Evolutionary conservation across 1,140 invertebrate genomes (phyloP).

Genomic region (Contarinia nasturtii): DNA sequence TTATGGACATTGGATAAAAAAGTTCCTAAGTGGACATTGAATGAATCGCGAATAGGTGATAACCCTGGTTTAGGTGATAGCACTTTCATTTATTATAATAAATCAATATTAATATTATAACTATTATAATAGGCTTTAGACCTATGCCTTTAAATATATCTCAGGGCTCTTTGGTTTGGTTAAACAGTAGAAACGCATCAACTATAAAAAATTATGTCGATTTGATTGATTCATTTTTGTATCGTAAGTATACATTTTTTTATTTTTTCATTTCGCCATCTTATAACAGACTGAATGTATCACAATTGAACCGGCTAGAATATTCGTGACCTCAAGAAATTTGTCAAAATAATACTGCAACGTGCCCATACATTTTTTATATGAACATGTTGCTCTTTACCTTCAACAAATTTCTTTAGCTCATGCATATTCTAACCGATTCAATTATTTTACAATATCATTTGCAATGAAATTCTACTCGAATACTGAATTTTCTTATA

Average conservation of each 20-base stretch:
- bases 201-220: slow-evolving; percentile 41
- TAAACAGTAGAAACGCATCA: slow-evolving; percentile 36
- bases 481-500: too few species aligned
- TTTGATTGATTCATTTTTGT: slow-evolving; percentile 5
- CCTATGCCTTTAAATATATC: slow-evolving; percentile 48
- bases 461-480: too few species aligned
- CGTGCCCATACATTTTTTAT: too few species aligned
- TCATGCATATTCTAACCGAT: too few species aligned
- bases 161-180: slow-evolving; percentile 66
- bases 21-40: slow-evolving; percentile 49
- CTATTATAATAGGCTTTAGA: slow-evolving; percentile 58
- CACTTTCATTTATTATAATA: neutral
- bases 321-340: neutral
- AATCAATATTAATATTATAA: neutral
- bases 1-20: slow-evolving; percentile 46
- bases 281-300: neutral
- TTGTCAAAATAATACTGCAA: too few species aligned
- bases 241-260: neutral
- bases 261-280: neutral
- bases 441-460: neutral
- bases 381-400: too few species aligned
- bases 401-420: too few species aligned
- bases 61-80: slow-evolving; percentile 45
- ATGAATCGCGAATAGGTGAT: slow-evolving; percentile 60
- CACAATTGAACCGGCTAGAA: neutral